A percentile compares a stretch with the other conserved stretches of the same genome.
These are phyloP conservation scores for Symphodus melops DNA, from an alignment of 2,113 vertebrate genomes.

Conservation along the genomic window DNA sequence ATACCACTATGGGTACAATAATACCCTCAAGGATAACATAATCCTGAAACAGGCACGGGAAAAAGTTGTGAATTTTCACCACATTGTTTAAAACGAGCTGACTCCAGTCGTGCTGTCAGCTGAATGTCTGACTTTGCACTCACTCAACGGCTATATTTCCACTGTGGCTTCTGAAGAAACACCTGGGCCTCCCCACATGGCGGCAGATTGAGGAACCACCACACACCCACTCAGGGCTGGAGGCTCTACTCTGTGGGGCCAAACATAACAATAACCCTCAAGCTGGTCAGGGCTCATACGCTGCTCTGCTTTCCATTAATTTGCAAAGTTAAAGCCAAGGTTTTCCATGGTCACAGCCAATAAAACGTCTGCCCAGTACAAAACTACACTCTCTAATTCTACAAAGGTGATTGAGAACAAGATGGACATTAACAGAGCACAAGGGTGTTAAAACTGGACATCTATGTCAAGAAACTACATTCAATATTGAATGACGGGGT, in stretches of 20 bases:
- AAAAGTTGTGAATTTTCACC: constrained; percentile 55
- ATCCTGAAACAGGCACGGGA: constrained; percentile 53
- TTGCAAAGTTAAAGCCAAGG: constrained; percentile 46
- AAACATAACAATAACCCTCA: constrained; percentile 76
- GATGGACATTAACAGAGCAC: constrained; percentile 4
- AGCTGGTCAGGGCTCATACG: constrained; percentile 43
- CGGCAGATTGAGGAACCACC: constrained; percentile 63
- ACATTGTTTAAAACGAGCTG: constrained; percentile 57
- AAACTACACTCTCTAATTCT: background rate
- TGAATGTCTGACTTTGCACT: constrained; percentile 65
- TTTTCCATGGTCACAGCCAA: constrained; percentile 62
- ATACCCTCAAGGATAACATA: constrained; percentile 55
- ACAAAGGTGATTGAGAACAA: constrained; percentile 17
- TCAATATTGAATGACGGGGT: background rate
- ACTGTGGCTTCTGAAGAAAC: constrained; percentile 63
- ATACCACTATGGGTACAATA: constrained; percentile 54
- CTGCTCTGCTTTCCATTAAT: constrained; percentile 63
- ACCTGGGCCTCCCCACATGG: constrained; percentile 78
- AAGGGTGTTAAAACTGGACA: background rate
- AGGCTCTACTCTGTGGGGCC: constrained; percentile 65
- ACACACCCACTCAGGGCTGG: constrained; percentile 58
- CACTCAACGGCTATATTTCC: constrained; percentile 54
- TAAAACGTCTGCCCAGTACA: constrained; percentile 30
- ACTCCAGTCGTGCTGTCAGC: constrained; percentile 48
- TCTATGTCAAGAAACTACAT: background rate